A percentile compares a stretch with the other conserved stretches of the same genome.
These are phyloP conservation scores for Poecilia latipinna DNA, from an alignment of 2,113 vertebrate genomes.

Conservation along the genomic window DNA sequence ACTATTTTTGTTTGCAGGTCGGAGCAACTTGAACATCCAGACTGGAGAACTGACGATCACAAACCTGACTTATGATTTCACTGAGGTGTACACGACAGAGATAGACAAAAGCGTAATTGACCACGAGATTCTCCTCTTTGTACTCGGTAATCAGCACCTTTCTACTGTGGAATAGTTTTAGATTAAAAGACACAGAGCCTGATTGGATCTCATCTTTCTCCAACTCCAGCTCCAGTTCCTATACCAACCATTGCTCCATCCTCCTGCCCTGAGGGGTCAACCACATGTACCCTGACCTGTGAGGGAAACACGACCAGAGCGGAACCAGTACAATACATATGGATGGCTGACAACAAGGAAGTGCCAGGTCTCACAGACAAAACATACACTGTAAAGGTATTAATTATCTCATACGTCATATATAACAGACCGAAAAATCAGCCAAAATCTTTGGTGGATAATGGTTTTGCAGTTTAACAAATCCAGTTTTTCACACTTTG, in stretches of 20 bases:
- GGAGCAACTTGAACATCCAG: background rate
- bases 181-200: too few relatives aligned
- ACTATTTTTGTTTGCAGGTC: background rate
- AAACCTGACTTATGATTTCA: background rate
- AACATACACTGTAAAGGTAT: conserved; percentile 20
- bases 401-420: background rate
- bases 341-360: background rate
- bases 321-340: conserved; percentile 4
- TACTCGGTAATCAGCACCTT: background rate
- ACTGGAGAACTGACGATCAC: conserved; percentile 54
- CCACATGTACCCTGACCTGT: conserved; percentile 40
- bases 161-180: too few relatives aligned
- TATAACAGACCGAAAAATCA: background rate
- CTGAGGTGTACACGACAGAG: background rate
- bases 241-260: background rate
- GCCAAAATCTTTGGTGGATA: background rate
- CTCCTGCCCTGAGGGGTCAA: background rate
- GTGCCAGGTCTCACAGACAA: rapidly evolving
- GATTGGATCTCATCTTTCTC: background rate
- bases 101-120: rapidly evolving
- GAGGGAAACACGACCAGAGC: background rate
- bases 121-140: too few relatives aligned
- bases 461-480: too few relatives aligned
- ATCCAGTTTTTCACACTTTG: too few relatives aligned
- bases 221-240: conserved; percentile 40